These are phyloP conservation scores for Leucoraja ocellata DNA, from an alignment of 2,797 vertebrate species.

Conservation along the genomic window DNA sequence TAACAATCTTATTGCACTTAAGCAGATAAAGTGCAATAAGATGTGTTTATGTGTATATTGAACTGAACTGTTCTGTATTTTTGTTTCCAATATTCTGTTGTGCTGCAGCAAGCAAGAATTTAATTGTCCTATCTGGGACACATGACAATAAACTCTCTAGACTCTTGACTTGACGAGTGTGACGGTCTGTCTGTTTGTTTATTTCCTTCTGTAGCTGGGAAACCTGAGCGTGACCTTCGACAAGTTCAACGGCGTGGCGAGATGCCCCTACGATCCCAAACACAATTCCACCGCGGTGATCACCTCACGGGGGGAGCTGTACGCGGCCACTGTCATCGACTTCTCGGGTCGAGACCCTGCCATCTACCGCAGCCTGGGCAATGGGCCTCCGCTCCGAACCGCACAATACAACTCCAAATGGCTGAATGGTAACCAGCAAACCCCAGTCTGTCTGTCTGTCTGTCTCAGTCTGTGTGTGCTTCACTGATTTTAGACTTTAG, in stretches of 20 bases:
- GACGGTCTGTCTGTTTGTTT: no score
- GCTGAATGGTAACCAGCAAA: slow-evolving; percentile 79
- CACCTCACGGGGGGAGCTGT: slow-evolving; percentile 88
- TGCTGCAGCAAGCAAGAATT: no score
- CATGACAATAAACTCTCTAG: no score
- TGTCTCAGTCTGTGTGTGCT: background rate
- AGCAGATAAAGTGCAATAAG: no score
- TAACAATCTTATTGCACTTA: no score
- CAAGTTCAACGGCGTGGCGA: slow-evolving; percentile 87
- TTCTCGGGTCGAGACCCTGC: slow-evolving; percentile 94
- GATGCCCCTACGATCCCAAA: slow-evolving; percentile 89
- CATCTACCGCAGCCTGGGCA: slow-evolving; percentile 94
- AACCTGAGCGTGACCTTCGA: slow-evolving; percentile 85
- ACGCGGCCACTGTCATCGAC: slow-evolving; percentile 93
- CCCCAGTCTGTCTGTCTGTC: no score
- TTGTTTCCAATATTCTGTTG: no score
- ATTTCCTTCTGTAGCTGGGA: slow-evolving; percentile 65
- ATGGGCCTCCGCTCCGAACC: slow-evolving; percentile 83
- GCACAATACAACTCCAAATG: slow-evolving; percentile 98
- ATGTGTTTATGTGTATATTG: no score
- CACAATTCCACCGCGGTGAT: slow-evolving; percentile 96
- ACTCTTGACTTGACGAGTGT: background rate
- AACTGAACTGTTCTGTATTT: no score
- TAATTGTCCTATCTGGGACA: no score
- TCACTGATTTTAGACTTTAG: no score